A percentile compares a stretch with the other conserved stretches of the same genome.
Conservation (phyloP, 2,888 invertebrate species). For the Phortica magna region DNA sequence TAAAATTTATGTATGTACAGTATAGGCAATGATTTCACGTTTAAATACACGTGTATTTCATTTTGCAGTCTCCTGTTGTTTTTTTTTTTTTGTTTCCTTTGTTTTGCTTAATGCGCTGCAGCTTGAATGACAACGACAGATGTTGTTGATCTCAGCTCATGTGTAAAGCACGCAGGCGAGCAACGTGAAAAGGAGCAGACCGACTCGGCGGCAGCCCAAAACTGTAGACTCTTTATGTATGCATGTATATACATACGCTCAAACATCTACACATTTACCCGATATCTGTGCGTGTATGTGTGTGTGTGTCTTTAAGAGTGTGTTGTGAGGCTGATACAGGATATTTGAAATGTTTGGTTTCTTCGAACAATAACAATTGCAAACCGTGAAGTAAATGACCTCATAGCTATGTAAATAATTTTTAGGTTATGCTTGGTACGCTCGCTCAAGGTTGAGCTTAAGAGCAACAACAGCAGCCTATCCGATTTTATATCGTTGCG, state of each 20-base stretch:
- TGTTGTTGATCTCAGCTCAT: conserved; percentile 3
- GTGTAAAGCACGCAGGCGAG: background rate
- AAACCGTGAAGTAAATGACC: conserved; percentile 62
- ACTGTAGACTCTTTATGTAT: too few relatives aligned
- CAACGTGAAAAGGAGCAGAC: background rate
- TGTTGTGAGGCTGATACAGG: too few relatives aligned
- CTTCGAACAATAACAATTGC: conserved; percentile 15
- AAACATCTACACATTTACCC: too few relatives aligned
- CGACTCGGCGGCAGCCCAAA: too few relatives aligned
- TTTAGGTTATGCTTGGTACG: conserved; percentile 20
- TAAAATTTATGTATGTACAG: too few relatives aligned
- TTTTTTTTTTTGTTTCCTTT: conserved; percentile 30
- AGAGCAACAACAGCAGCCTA: background rate
- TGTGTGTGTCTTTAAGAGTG: too few relatives aligned
- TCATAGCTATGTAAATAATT: conserved; percentile 51
- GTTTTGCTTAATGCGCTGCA: conserved; percentile 2
- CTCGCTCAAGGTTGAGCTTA: background rate
- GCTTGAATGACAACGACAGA: conserved; percentile 31
- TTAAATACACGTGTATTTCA: background rate
- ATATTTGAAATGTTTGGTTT: too few relatives aligned
- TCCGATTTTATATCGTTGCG: background rate
- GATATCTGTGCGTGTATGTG: too few relatives aligned
- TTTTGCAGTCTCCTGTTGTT: background rate
- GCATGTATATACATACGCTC: too few relatives aligned
- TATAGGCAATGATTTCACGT: background rate